These are phyloP conservation scores for Carollia perspicillata DNA, from an alignment of 2,113 vertebrate species.

Conservation along the genomic window DNA sequence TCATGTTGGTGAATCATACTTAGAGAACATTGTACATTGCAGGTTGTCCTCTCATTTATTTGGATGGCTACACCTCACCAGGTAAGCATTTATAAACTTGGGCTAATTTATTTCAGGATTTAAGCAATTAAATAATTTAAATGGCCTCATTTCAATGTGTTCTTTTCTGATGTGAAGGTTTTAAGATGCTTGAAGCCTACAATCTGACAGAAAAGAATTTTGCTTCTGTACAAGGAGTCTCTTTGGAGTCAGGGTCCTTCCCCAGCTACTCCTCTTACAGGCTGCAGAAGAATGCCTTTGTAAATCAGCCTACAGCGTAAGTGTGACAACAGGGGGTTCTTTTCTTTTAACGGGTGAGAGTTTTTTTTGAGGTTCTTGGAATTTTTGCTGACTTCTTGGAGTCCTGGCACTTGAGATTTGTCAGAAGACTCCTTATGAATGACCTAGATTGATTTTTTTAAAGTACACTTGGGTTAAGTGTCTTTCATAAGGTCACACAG, in stretches of 20 bases:
- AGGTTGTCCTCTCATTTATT: constrained; percentile 96
- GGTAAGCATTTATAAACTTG: constrained; percentile 81
- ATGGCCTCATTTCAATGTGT: neutral
- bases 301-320: constrained; percentile 92
- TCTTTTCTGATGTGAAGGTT: constrained; percentile 83
- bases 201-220: constrained; percentile 96
- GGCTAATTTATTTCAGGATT: constrained; percentile 35
- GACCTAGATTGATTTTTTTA: neutral
- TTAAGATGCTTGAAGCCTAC: constrained; percentile 97
- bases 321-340: constrained; percentile 53
- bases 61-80: constrained; percentile 97
- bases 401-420: neutral
- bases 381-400: neutral
- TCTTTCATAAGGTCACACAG: neutral
- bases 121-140: constrained; percentile 10
- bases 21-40: constrained; percentile 63
- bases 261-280: constrained; percentile 92
- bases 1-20: neutral
- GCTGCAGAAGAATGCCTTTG: constrained; percentile 93
- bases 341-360: neutral
- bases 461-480: neutral
- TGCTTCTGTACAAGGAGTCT: constrained; percentile 89
- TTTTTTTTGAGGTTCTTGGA: neutral
- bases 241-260: constrained; percentile 95
- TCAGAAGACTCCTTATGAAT: neutral